These are phyloP conservation scores for Antheraea mylitta DNA, from an alignment of 1,140 invertebrate genomes.

Conservation along the genomic window DNA sequence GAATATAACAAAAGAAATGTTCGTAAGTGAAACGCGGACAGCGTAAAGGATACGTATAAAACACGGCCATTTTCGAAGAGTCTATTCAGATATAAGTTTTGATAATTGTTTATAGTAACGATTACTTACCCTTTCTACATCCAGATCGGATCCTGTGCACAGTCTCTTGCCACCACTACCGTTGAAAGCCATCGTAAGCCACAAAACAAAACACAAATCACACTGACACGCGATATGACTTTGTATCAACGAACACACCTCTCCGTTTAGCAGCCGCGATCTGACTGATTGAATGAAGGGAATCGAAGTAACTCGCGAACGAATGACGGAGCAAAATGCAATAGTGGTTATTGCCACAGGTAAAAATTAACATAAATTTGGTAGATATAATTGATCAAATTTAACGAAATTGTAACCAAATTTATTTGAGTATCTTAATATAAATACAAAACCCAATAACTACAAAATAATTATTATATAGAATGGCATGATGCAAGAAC, in stretches of 20 bases:
- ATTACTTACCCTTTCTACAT: constrained; percentile 73
- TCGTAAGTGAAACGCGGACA: constrained; percentile 37
- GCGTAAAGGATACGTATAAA: constrained; percentile 54
- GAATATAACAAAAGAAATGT: constrained; percentile 13
- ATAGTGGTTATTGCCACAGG: constrained; percentile 21
- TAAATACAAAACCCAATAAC: too few species aligned
- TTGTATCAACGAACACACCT: constrained; percentile 51
- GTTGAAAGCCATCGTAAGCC: constrained; percentile 78
- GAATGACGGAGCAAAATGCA: constrained; percentile 45
- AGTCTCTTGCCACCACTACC: constrained; percentile 77
- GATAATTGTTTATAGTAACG: constrained; percentile 33
- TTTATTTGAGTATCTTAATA: too few species aligned
- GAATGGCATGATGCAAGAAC: too few species aligned
- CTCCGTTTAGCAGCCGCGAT: constrained; percentile 50
- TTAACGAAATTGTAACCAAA: too few species aligned
- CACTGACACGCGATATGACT: constrained; percentile 66
- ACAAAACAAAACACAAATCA: constrained; percentile 77
- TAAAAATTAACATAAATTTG: neutral
- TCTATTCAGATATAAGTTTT: constrained; percentile 46
- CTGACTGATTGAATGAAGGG: constrained; percentile 70
- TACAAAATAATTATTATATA: too few species aligned
- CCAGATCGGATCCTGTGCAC: constrained; percentile 70
- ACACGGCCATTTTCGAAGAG: constrained; percentile 72
- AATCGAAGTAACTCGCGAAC: constrained; percentile 38
- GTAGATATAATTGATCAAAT: too few species aligned